Evolutionary conservation across 2,888 invertebrate genomes (phyloP).

Genomic region (Trachelus stipa): DNA sequence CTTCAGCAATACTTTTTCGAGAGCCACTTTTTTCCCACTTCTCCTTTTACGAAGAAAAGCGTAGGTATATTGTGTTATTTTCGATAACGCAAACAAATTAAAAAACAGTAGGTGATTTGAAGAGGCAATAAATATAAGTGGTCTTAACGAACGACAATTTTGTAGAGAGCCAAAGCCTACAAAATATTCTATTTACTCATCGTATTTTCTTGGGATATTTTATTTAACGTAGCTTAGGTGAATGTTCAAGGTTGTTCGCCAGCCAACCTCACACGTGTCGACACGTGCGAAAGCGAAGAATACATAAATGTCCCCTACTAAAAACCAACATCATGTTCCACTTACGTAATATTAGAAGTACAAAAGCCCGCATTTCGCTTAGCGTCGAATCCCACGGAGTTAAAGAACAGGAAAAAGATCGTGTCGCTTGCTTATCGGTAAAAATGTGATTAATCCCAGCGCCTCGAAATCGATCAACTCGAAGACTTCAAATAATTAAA

Average conservation of each 20-base stretch:
- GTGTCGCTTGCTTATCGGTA: neutral
- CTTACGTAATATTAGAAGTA: neutral
- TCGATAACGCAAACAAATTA: no score
- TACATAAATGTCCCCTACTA: neutral
- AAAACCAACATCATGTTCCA: neutral
- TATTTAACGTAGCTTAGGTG: neutral
- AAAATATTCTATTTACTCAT: no score
- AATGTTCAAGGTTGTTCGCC: neutral
- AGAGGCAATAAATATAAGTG: no score
- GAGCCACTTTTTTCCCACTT: no score
- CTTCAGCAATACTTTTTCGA: no score
- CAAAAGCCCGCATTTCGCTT: neutral
- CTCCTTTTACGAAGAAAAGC: no score
- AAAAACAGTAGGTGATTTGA: no score
- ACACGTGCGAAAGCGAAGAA: neutral
- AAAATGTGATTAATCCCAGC: neutral
- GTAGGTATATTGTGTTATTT: no score
- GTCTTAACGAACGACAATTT: no score
- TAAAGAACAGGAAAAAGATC: neutral
- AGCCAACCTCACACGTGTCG: neutral
- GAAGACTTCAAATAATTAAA: constrained; percentile 34
- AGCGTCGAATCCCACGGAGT: neutral
- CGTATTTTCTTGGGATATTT: neutral
- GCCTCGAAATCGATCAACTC: neutral
- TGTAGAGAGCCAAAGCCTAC: no score